Evolutionary conservation across 2,888 invertebrate species (phyloP).

Genomic region (Lepidocyrtinus sp.): DNA sequence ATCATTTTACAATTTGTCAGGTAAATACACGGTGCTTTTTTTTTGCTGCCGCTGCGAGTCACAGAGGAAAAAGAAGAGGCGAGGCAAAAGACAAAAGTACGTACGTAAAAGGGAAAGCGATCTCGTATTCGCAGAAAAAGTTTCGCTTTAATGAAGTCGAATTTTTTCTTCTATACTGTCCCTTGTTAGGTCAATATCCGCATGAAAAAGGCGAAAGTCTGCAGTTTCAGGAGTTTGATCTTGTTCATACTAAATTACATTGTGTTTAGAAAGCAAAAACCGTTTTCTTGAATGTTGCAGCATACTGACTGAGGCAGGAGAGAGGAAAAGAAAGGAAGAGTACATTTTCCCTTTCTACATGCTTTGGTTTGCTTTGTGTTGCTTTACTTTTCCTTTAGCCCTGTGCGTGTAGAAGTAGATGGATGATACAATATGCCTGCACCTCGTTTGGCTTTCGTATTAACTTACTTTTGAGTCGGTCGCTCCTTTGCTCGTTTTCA

Average conservation of each 20-base stretch:
- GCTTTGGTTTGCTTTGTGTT: background rate
- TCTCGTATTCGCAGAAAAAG: background rate
- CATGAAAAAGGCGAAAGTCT: slow-evolving; percentile 39
- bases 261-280: background rate
- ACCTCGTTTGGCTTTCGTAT: background rate
- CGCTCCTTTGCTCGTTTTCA: background rate
- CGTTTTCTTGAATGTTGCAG: background rate
- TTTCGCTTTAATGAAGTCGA: background rate
- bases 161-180: background rate
- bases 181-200: slow-evolving; percentile 50
- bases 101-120: background rate
- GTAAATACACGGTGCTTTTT: no score
- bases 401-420: background rate
- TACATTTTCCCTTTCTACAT: background rate
- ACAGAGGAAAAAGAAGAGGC: background rate
- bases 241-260: no score
- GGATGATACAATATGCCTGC: background rate
- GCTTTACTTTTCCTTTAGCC: background rate
- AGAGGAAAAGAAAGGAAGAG: no score
- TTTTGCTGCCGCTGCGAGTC: no score
- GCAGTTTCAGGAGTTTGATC: no score
- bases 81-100: slow-evolving; percentile 18
- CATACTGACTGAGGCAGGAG: background rate
- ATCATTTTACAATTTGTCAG: no score
- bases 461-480: background rate